Evolutionary conservation across 2,113 vertebrate species (phyloP), one percentile per base, ranked within the genome.

Genomic region (Leptosomus discolor): DNA sequence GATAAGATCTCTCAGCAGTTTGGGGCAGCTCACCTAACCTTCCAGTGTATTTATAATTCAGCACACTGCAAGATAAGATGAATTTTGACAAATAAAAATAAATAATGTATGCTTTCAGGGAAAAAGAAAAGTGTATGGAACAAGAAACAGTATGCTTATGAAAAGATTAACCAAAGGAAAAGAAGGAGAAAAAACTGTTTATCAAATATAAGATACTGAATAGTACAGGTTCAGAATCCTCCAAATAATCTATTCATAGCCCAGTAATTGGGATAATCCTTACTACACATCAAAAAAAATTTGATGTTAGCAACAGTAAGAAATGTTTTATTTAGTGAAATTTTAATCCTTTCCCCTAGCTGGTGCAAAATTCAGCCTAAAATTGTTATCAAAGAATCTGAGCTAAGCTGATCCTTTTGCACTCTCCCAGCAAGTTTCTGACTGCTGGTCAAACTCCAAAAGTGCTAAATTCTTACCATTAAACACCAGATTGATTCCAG

Each of bases 31-130:
- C 83, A 64, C 48, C 56, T 91, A 68, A 75, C 48, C 58, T 81
- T 91, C n/a, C 51, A 87, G 37, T 24, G 15, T 69, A 94, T 97
- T 43, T 89, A 69, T 92, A 95, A 96, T 91, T 92, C 69, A 96
- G 14, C 37, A 79, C 6, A 15, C 48, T 73, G 48, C 53, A 91
- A 63, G 19, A 60, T 56, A 90, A 92, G 34, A 76, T 71, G 64
- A 57, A 85, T 92, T 97, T 65, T 82, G 73, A 71, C 74, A 95
- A 94, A 94, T 57, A 78, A 81, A 87, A 94, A 85, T 94, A 92
- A 96, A 94, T 90, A 91, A 95, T 91, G 20, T 30, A 97, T 94
- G 67, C 9, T 79, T 63, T 76, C 45, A 46, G 37, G 24, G 32
- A 36, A 65, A 81, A 75, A 20, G 7, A 48, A 87, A 84, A 79